These are phyloP conservation scores for human DNA, from an alignment of 2,113 vertebrate species.

Conservation along the genomic window DNA sequence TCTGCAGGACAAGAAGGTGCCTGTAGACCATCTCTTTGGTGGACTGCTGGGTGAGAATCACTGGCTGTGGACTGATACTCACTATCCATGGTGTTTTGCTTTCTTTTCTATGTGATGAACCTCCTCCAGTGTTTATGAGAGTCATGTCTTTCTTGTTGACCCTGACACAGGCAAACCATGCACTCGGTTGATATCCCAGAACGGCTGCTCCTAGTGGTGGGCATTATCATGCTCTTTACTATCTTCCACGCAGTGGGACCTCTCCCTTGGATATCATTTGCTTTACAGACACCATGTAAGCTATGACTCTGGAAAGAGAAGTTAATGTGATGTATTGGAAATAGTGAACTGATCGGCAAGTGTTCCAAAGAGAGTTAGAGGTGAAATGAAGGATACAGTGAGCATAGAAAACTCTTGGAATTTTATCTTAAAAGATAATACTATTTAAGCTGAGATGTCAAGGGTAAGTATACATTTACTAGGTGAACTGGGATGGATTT, in stretches of 20 bases:
- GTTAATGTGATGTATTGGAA: not conserved
- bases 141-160: not conserved
- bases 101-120: not conserved
- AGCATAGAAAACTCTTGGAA: not conserved
- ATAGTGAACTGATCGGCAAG: not conserved
- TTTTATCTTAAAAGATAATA: not conserved
- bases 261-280: not conserved
- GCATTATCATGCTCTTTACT: not conserved
- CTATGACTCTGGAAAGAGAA: not conserved
- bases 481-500: not conserved
- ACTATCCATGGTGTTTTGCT: not conserved
- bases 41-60: not conserved
- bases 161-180: not conserved
- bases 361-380: not conserved
- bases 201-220: not conserved
- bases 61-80: rapidly evolving
- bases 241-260: not conserved
- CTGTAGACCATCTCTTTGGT: not conserved
- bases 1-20: not conserved
- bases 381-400: not conserved
- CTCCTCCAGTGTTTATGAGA: not conserved
- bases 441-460: not conserved
- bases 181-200: not conserved
- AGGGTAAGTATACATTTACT: not conserved
- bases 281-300: not conserved